These are phyloP conservation scores for Antitype chi DNA, from an alignment of 2,888 invertebrate genomes.

Conservation along the genomic window DNA sequence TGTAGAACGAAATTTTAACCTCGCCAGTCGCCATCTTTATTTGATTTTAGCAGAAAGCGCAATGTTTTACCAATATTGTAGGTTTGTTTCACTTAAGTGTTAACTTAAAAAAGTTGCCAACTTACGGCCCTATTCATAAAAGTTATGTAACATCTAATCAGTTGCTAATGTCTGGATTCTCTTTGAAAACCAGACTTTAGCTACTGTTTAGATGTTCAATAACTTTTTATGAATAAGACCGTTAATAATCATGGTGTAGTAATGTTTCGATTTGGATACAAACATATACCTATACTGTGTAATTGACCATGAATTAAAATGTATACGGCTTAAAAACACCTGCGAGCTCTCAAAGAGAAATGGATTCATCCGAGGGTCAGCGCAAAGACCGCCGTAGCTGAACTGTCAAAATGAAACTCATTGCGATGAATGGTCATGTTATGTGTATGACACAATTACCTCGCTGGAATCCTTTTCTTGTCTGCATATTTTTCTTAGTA, in stretches of 20 bases:
- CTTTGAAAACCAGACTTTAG: no score
- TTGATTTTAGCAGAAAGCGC: conserved; percentile 36
- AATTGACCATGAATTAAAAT: conserved; percentile 2
- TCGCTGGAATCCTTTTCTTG: neutral
- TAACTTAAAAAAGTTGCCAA: neutral
- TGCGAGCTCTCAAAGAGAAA: neutral
- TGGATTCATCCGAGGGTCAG: neutral
- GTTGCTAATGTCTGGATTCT: no score
- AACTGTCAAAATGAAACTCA: neutral
- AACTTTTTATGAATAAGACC: no score
- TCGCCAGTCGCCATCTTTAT: conserved; percentile 24
- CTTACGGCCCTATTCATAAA: no score
- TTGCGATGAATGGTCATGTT: neutral
- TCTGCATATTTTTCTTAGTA: neutral
- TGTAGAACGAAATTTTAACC: conserved; percentile 17
- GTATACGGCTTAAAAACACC: neutral
- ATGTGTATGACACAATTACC: neutral
- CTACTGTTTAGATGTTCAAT: no score
- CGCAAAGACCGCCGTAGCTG: neutral
- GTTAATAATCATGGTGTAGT: neutral
- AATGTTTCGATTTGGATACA: neutral
- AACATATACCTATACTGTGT: conserved; percentile 11
- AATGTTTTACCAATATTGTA: conserved; percentile 38
- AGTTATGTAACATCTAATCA: no score
- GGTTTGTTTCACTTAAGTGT: conserved; percentile 7